A percentile compares a stretch with the other conserved stretches of the same genome.
These are phyloP conservation scores for Terebella lapidaria DNA, from an alignment of 2,888 invertebrate genomes.

Conservation along the genomic window DNA sequence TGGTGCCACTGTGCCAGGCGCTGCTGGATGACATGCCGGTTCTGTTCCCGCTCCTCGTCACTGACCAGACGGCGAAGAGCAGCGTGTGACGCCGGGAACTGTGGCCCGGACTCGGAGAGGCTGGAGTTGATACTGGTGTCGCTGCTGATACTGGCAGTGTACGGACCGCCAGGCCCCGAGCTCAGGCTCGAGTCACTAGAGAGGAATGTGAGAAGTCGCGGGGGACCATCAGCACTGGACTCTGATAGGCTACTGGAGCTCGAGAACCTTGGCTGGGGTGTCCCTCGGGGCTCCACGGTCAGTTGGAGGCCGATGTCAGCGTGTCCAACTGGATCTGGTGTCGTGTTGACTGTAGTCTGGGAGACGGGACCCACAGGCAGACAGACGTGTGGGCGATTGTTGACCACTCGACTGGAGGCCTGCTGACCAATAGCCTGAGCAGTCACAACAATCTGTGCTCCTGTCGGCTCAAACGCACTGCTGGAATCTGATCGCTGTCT, in stretches of 20 bases:
- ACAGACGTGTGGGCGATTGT: neutral
- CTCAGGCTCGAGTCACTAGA: neutral
- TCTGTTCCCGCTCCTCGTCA: conserved; percentile 15
- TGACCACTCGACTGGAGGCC: conserved; percentile 8
- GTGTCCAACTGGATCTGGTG: neutral
- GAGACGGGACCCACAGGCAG: neutral
- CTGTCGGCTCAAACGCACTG: conserved; percentile 5
- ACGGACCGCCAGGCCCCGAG: neutral
- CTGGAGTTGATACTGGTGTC: neutral
- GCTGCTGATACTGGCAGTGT: neutral
- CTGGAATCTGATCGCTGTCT: no score
- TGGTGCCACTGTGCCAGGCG: conserved; percentile 44
- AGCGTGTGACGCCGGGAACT: neutral
- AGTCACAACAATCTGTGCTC: conserved; percentile 16
- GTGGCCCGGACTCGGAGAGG: neutral
- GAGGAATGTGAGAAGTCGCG: no score
- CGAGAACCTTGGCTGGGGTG: neutral
- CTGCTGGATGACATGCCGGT: conserved; percentile 41
- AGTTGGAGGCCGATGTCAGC: neutral
- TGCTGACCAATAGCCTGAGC: conserved; percentile 12
- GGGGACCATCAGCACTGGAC: neutral
- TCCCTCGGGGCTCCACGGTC: neutral
- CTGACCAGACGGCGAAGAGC: neutral
- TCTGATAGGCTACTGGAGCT: neutral
- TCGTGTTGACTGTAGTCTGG: neutral